Evolutionary conservation across 2,113 vertebrate species (phyloP).

Genomic region (Sapayoa aenigma): DNA sequence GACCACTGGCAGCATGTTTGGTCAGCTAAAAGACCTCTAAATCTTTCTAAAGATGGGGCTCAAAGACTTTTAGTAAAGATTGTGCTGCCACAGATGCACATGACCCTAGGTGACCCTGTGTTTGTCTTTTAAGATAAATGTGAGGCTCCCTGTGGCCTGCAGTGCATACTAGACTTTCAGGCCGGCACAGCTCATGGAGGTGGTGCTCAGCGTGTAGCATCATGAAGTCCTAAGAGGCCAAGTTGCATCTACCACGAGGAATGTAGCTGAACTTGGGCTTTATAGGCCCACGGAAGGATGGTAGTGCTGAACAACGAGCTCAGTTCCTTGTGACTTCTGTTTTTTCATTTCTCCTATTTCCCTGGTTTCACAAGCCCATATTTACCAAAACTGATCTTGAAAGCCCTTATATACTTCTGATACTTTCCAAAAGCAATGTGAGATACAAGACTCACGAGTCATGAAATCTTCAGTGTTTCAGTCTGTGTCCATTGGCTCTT

Average conservation of each 20-base stretch:
- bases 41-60: neutral
- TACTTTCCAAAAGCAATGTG: neutral
- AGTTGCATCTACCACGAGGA: rapidly evolving
- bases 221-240: neutral
- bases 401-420: neutral
- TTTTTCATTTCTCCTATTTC: neutral
- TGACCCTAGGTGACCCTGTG: neutral
- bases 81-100: neutral
- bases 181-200: neutral
- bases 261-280: neutral
- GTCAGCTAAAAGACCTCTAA: neutral
- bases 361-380: neutral
- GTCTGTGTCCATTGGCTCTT: neutral
- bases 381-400: neutral
- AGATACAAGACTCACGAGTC: neutral
- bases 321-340: neutral
- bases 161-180: neutral
- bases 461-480: neutral
- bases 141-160: neutral
- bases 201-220: neutral
- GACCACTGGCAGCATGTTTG: neutral
- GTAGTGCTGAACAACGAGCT: neutral
- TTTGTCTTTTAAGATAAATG: neutral
- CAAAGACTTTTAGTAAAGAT: neutral
- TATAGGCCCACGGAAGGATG: neutral